Evolutionary conservation across 2,797 vertebrate genomes (phyloP), one percentile per base, ranked within the genome.

Genomic region (Xyrichtys novacula): DNA sequence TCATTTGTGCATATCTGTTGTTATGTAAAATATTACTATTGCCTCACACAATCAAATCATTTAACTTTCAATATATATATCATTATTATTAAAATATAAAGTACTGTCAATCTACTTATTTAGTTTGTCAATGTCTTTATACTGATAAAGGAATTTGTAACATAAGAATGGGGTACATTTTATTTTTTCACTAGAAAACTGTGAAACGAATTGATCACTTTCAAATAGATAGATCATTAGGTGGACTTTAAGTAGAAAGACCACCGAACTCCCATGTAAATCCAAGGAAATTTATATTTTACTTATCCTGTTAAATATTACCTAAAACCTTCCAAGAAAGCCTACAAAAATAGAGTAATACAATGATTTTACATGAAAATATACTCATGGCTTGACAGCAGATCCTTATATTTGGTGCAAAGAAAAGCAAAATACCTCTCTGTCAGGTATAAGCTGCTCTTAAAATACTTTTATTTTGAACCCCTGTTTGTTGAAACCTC

Each of bases 31-130:
- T 65, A 50, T 59, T 34, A 31, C 38, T 36, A 16, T 53, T 36
- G 58, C 63, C 65, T 70, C 36, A 58, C 66, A 83, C 58, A 88
- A 69, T 85, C 71, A 64, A 57, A 79, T 65, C 23, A 55, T 74
- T 43, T 54, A 17, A 65, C 71, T 65, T 44, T 56, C 0, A 68
- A 68, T 12, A 11, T 48, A 22, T 66, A 53, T 71, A 17, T 47
- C 26, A 71, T 23, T 31, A 58, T 34, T 31, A 34, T 34, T n/a
- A 64, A 63, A 25, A 58, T 65, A 77, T 62, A 54, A 70, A 75
- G n/a, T 39, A 26, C 36, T 66, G 20, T 60, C 32, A 56, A 69
- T 66, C 28, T 54, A 38, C 19, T 26, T 62, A 4, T 64, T 57
- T 28, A 6, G 4, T 68, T 58, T 44, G 16, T 16, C 25, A 58